Evolutionary conservation across 2,888 invertebrate genomes (phyloP).

Genomic region (Heliconius sara): DNA sequence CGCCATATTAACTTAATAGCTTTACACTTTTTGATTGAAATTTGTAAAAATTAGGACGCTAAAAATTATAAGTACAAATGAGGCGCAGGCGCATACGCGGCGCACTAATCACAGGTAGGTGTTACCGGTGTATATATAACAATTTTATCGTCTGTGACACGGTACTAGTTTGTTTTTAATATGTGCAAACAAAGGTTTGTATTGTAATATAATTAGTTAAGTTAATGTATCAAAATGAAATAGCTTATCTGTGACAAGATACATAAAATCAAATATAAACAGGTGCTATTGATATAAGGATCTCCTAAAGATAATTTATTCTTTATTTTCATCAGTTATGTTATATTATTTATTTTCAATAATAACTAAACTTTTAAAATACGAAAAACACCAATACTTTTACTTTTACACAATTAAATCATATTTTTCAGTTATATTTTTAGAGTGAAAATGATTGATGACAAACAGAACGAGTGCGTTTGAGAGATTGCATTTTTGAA

Average conservation of each 20-base stretch:
- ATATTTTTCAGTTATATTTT: not conserved
- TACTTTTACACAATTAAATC: not conserved
- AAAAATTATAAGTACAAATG: conserved; percentile 47
- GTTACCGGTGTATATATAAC: conserved; percentile 71
- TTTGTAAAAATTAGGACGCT: conserved; percentile 22
- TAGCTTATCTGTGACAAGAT: not conserved
- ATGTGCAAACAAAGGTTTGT: conserved; percentile 57
- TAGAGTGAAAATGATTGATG: not conserved
- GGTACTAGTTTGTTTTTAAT: conserved; percentile 53
- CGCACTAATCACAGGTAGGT: conserved; percentile 65
- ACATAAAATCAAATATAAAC: not conserved
- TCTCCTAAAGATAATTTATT: not conserved
- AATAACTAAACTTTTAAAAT: not conserved
- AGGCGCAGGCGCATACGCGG: conserved; percentile 61
- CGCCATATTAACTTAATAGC: conserved; percentile 60
- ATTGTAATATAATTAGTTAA: conserved; percentile 37
- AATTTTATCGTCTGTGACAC: conserved; percentile 64
- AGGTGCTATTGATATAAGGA: not conserved
- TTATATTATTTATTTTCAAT: too few relatives aligned
- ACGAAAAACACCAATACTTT: not conserved
- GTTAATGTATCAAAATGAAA: not conserved
- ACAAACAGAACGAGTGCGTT: conserved; percentile 2
- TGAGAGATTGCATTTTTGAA: conserved; percentile 14
- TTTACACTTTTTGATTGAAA: conserved; percentile 22
- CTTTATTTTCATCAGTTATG: too few relatives aligned